These are phyloP conservation scores for Barypeithes pellucidus DNA, from an alignment of 2,888 invertebrate genomes.

Conservation along the genomic window DNA sequence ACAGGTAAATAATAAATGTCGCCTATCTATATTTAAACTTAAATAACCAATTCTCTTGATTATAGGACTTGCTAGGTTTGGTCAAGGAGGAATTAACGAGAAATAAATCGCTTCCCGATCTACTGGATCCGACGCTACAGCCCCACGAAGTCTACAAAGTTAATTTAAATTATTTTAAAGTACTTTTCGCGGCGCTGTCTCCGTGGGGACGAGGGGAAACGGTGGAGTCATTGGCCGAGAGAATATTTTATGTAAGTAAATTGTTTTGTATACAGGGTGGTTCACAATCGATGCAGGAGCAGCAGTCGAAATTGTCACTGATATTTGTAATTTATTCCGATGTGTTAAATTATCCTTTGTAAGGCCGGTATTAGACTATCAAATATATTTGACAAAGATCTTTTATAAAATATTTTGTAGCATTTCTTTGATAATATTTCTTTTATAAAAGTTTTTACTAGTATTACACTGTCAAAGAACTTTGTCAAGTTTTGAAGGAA, in stretches of 20 bases:
- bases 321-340: not conserved
- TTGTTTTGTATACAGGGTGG: no score
- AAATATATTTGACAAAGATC: no score
- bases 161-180: constrained; percentile 92
- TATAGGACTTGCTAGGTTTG: constrained; percentile 65
- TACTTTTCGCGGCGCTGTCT: constrained; percentile 88
- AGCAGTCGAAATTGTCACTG: no score
- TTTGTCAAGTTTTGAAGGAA: no score
- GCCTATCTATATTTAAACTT: no score
- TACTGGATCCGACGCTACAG: constrained; percentile 83
- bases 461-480: no score
- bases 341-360: no score
- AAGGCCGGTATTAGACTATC: no score
- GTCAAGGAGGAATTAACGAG: constrained; percentile 86
- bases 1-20: constrained; percentile 66
- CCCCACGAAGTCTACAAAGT: constrained; percentile 91
- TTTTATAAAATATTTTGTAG: no score
- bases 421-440: no score
- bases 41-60: constrained; percentile 43
- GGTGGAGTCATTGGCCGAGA: constrained; percentile 86
- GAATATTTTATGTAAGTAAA: constrained; percentile 91
- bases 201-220: constrained; percentile 92
- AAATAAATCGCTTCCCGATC: constrained; percentile 75
- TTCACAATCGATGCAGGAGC: no score
- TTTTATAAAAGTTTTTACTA: no score